Conservation (phyloP, 2,113 vertebrate genomes). For the Ochotona princeps region DNA sequence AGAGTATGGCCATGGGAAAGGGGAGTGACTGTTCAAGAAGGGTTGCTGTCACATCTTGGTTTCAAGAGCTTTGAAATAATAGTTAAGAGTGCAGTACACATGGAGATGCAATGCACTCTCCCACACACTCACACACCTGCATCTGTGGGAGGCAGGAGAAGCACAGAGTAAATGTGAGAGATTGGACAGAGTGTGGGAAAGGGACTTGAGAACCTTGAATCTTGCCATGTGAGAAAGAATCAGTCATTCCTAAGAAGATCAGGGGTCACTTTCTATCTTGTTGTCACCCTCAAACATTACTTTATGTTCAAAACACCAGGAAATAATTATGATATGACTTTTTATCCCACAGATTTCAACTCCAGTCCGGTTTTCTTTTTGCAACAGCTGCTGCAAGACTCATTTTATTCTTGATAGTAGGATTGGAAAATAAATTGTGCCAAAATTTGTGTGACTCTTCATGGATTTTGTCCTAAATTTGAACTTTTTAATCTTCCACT, state of each 20-base stretch:
- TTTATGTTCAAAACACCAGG: neutral
- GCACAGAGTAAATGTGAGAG: neutral
- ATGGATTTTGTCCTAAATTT: slow-evolving; percentile 48
- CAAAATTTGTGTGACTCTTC: neutral
- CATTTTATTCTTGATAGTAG: neutral
- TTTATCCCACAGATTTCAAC: neutral
- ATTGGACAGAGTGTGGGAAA: neutral
- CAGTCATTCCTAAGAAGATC: neutral
- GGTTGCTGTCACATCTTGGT: neutral
- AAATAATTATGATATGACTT: neutral
- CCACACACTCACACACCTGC: neutral
- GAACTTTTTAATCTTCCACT: slow-evolving; percentile 50
- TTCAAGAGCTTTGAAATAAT: neutral
- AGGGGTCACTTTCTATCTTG: neutral
- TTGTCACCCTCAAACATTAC: neutral
- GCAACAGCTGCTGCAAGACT: neutral
- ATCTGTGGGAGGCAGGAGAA: neutral
- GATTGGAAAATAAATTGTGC: slow-evolving; percentile 2
- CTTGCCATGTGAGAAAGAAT: neutral
- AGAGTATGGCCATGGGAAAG: neutral
- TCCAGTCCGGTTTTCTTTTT: slow-evolving; percentile 31
- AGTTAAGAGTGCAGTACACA: neutral
- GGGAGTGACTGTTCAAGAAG: neutral
- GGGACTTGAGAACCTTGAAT: neutral
- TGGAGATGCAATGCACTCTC: too few relatives aligned